phyloP scores from a whole-genome alignment of 2,888 invertebrate genomes.

The Liopterus haemorrhoidalis region DNA sequence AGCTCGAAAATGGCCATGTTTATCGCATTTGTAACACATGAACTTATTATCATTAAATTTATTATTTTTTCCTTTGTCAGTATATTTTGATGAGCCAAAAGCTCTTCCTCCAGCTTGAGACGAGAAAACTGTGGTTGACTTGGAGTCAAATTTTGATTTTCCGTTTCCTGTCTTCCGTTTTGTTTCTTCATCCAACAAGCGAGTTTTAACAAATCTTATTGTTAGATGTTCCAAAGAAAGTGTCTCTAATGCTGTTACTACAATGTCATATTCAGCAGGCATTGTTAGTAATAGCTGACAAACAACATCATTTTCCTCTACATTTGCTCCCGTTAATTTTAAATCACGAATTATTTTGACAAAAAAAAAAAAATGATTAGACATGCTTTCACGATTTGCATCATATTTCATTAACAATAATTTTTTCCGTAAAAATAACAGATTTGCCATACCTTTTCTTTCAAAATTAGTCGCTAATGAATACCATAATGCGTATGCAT shows the following conservation, averaged over 20 bases:
- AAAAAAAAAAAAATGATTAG: constrained; percentile 29
- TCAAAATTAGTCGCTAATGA: constrained; percentile 29
- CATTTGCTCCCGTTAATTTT: constrained; percentile 28
- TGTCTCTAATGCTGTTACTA: constrained; percentile 32
- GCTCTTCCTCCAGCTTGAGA: background rate
- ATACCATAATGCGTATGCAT: constrained; percentile 31
- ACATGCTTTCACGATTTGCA: constrained; percentile 17
- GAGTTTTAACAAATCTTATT: constrained; percentile 30
- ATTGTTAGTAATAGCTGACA: constrained; percentile 30
- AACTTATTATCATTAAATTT: no score
- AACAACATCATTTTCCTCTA: constrained; percentile 28
- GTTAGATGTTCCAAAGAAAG: constrained; percentile 19
- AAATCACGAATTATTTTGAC: constrained; percentile 32
- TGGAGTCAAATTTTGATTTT: no score
- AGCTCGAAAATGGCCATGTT: no score
- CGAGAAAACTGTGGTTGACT: no score
- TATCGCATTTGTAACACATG: no score
- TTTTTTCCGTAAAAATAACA: constrained; percentile 29
- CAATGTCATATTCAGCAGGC: constrained; percentile 28
- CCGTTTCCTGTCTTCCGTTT: constrained; percentile 4
- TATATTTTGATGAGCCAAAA: background rate
- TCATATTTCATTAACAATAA: constrained; percentile 24
- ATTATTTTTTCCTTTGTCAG: background rate
- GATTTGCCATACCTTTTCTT: constrained; percentile 30
- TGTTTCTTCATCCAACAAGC: constrained; percentile 30